These are phyloP conservation scores for Neosalanx taihuensis DNA, from an alignment of 2,797 vertebrate genomes.

Conservation along the genomic window DNA sequence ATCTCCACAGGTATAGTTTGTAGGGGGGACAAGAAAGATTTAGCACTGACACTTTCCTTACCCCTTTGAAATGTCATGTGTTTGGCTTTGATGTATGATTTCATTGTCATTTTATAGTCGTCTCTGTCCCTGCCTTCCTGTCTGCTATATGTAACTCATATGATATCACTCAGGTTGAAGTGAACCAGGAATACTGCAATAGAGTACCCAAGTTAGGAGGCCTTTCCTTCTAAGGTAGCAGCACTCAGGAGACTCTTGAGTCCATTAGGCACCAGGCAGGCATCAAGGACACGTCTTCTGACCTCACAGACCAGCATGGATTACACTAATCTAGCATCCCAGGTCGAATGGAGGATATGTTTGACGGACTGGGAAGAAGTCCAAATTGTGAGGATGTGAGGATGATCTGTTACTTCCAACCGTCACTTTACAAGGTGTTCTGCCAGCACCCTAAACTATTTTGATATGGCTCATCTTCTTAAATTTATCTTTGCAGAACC, in stretches of 20 bases:
- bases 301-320: slow-evolving; percentile 11
- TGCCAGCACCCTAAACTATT: slow-evolving; percentile 1
- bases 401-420: not conserved
- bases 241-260: not conserved
- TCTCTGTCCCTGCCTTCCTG: not conserved
- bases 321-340: slow-evolving; percentile 1
- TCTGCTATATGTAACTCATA: not conserved
- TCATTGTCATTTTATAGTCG: slow-evolving; percentile 1
- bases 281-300: slow-evolving; percentile 1
- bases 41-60: not conserved
- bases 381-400: not conserved
- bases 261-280: not conserved
- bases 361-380: not conserved
- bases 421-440: not conserved
- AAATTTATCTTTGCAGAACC: not conserved
- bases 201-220: not conserved
- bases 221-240: not conserved
- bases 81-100: slow-evolving; percentile 25
- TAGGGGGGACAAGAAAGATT: slow-evolving; percentile 14
- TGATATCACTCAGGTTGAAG: slow-evolving; percentile 1
- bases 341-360: not conserved
- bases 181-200: slow-evolving; percentile 1
- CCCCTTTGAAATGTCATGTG: not conserved
- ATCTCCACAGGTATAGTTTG: not conserved
- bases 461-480: not conserved